A percentile compares a stretch with the other conserved stretches of the same genome.
Conservation (phyloP, 2,113 vertebrate genomes). For the Nettapus auritus region DNA sequence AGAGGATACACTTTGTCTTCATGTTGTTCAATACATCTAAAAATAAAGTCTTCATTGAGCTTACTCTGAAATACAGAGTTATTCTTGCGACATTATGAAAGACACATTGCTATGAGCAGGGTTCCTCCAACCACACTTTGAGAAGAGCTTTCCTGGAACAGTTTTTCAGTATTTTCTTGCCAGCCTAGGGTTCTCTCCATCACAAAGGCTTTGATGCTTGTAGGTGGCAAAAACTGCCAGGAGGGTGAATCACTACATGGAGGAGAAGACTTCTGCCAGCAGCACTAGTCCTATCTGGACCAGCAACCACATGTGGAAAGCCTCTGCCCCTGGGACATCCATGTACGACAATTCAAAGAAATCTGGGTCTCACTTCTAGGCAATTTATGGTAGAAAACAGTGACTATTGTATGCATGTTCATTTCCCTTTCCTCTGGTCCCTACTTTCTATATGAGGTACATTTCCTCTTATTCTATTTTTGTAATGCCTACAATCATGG, state of each 20-base stretch:
- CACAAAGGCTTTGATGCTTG: background rate
- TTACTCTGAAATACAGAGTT: background rate
- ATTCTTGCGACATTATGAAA: background rate
- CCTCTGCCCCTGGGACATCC: background rate
- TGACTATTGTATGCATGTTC: background rate
- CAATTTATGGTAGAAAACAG: background rate
- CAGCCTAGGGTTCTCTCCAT: background rate
- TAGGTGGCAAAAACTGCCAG: background rate
- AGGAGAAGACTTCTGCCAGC: background rate
- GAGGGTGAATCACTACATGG: background rate
- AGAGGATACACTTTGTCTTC: background rate
- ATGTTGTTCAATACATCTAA: background rate
- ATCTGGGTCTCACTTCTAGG: background rate
- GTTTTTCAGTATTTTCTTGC: background rate
- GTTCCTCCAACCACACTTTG: background rate
- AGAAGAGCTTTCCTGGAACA: background rate
- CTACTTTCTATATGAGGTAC: background rate
- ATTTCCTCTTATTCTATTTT: conserved; percentile 36
- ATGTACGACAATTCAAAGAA: background rate
- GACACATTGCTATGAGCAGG: background rate
- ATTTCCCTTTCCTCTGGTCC: conserved; percentile 6
- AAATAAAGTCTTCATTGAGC: background rate
- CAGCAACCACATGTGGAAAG: background rate
- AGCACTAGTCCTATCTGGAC: background rate
- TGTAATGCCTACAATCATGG: background rate